These are phyloP conservation scores for Andricus quercusramuli DNA, from an alignment of 2,888 invertebrate species.

Conservation along the genomic window DNA sequence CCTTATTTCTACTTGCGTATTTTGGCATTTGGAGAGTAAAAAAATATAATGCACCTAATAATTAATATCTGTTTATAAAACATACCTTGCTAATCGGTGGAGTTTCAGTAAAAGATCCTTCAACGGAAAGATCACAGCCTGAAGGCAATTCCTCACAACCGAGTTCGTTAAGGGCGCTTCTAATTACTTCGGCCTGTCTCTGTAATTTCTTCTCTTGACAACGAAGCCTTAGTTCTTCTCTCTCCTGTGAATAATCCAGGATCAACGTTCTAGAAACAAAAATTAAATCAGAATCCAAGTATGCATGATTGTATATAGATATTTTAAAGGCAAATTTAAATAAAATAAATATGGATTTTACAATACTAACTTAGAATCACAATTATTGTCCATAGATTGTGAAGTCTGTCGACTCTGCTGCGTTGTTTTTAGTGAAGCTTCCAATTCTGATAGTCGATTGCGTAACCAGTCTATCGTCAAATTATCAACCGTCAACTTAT, in stretches of 20 bases:
- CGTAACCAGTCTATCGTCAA: slow-evolving; percentile 94
- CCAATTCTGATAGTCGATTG: slow-evolving; percentile 88
- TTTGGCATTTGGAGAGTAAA: no score
- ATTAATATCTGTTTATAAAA: background rate
- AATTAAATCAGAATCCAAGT: background rate
- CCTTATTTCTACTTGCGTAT: no score
- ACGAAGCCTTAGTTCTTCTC: slow-evolving; percentile 88
- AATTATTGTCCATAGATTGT: slow-evolving; percentile 69
- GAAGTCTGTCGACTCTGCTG: slow-evolving; percentile 81
- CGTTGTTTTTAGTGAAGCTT: slow-evolving; percentile 88
- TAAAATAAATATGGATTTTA: no score
- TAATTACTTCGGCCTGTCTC: slow-evolving; percentile 90
- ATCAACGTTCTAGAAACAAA: slow-evolving; percentile 62
- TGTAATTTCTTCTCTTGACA: slow-evolving; percentile 92
- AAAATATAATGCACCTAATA: no score
- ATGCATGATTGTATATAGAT: no score
- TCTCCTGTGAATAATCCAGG: slow-evolving; percentile 75
- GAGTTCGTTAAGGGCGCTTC: slow-evolving; percentile 90
- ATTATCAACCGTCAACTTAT: slow-evolving; percentile 94
- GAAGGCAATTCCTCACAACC: slow-evolving; percentile 94
- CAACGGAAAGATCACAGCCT: slow-evolving; percentile 86
- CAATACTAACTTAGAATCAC: slow-evolving; percentile 67
- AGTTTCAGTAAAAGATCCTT: slow-evolving; percentile 74
- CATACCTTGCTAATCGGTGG: slow-evolving; percentile 70
- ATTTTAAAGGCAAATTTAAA: no score